These are phyloP conservation scores for Aphelocoma coerulescens DNA, from an alignment of 2,113 vertebrate genomes.

Conservation along the genomic window DNA sequence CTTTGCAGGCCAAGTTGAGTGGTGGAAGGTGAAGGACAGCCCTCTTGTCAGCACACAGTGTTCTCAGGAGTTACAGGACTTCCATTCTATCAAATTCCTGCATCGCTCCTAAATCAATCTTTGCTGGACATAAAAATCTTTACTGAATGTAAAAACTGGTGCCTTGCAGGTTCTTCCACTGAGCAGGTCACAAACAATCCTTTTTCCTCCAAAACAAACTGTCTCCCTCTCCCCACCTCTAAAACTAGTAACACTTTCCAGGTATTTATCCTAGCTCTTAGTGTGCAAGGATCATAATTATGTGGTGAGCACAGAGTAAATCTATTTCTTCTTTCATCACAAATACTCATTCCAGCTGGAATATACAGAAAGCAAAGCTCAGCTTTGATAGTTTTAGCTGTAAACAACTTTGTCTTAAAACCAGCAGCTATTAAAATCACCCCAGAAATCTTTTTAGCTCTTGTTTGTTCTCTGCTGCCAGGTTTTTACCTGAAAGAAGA, in stretches of 20 bases:
- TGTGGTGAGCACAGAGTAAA: neutral
- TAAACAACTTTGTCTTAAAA: neutral
- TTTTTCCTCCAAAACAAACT: neutral
- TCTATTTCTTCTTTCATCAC: neutral
- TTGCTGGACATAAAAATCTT: neutral
- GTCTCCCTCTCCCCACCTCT: neutral
- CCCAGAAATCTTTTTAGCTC: neutral
- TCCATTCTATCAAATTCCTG: neutral
- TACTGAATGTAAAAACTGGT: neutral
- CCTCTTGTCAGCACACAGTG: neutral
- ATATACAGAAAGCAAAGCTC: neutral
- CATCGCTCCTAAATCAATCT: neutral
- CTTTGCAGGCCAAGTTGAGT: neutral
- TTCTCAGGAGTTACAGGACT: neutral
- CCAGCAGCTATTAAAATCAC: neutral
- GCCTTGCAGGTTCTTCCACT: constrained; percentile 7
- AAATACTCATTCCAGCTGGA: neutral
- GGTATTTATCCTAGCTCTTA: neutral
- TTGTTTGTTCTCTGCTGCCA: neutral
- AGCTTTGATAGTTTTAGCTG: neutral
- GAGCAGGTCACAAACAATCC: neutral
- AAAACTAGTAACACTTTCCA: neutral
- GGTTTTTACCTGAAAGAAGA: constrained; percentile 10
- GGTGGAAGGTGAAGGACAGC: neutral
- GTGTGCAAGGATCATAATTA: neutral